These are phyloP conservation scores for Phengaris arion DNA, from an alignment of 2,888 invertebrate species.

Conservation along the genomic window DNA sequence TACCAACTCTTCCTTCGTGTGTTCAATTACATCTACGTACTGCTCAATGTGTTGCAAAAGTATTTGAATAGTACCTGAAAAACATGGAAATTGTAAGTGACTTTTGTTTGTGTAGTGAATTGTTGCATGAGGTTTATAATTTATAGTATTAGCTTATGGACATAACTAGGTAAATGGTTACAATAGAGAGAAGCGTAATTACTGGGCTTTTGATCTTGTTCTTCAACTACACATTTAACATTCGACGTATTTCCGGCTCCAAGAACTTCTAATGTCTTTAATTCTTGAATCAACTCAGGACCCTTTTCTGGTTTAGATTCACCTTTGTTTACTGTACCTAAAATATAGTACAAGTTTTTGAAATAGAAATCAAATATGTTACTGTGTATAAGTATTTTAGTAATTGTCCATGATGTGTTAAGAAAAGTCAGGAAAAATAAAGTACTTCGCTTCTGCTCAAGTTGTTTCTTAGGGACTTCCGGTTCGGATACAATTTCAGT, in stretches of 20 bases:
- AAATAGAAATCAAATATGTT: not conserved
- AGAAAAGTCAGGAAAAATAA: too few relatives aligned
- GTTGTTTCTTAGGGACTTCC: not conserved
- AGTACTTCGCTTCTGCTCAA: not conserved
- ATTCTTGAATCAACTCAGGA: not conserved
- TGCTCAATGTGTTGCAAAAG: slow-evolving; percentile 57
- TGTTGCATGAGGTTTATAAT: not conserved
- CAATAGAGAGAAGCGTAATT: not conserved
- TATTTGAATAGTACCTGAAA: slow-evolving; percentile 53
- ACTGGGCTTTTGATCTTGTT: not conserved
- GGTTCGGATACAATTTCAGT: not conserved
- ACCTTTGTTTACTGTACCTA: not conserved
- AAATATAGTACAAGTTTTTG: not conserved
- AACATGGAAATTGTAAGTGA: not conserved
- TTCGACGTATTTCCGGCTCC: not conserved
- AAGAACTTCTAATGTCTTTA: not conserved
- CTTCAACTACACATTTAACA: not conserved
- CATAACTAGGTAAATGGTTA: not conserved
- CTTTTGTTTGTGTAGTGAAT: not conserved
- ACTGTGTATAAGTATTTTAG: not conserved
- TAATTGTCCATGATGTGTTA: too few relatives aligned
- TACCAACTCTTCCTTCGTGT: slow-evolving; percentile 55
- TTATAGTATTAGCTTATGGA: too few relatives aligned
- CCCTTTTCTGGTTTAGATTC: not conserved
- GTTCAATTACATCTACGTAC: slow-evolving; percentile 61